Conservation (phyloP, 2,797 vertebrate species). For the Macropodus opercularis region DNA sequence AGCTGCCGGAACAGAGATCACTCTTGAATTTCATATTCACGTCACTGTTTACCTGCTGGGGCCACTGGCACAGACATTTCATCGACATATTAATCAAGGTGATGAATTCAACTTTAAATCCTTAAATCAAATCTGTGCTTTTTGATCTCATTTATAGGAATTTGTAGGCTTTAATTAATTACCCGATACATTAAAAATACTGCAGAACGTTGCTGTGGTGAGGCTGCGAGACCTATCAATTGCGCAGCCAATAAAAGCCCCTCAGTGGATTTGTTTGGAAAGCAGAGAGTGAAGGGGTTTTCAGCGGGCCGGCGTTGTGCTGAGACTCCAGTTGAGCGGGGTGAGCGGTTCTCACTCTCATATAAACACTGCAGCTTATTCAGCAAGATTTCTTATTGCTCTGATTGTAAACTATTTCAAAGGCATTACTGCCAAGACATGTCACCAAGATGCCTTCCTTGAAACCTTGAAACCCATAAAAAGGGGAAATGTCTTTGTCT, state of each 20-base stretch:
- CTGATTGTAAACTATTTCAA: slow-evolving; percentile 38
- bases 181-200: slow-evolving; percentile 1
- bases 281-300: slow-evolving; percentile 9
- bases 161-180: slow-evolving; percentile 16
- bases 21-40: slow-evolving; percentile 51
- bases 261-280: slow-evolving; percentile 8
- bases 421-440: slow-evolving; percentile 29
- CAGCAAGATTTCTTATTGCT: slow-evolving; percentile 46
- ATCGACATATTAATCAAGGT: slow-evolving; percentile 7
- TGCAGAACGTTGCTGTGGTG: slow-evolving; percentile 5
- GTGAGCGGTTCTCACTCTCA: slow-evolving; percentile 20
- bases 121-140: slow-evolving; percentile 10
- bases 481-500: slow-evolving; percentile 21
- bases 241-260: slow-evolving; percentile 13
- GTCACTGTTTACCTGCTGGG: slow-evolving; percentile 49
- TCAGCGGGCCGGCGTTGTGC: slow-evolving; percentile 4
- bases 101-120: background rate
- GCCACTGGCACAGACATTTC: slow-evolving; percentile 13
- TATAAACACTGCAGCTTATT: slow-evolving; percentile 25
- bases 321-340: slow-evolving; percentile 8
- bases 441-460: slow-evolving; percentile 24
- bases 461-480: slow-evolving; percentile 28
- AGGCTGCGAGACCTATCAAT: background rate
- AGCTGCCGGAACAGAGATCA: slow-evolving; percentile 58
- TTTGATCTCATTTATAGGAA: background rate